A percentile compares a stretch with the other conserved stretches of the same genome.
phyloP scores from a whole-genome alignment of 2,797 vertebrate species.

The Gymnothorax javanicus region DNA sequence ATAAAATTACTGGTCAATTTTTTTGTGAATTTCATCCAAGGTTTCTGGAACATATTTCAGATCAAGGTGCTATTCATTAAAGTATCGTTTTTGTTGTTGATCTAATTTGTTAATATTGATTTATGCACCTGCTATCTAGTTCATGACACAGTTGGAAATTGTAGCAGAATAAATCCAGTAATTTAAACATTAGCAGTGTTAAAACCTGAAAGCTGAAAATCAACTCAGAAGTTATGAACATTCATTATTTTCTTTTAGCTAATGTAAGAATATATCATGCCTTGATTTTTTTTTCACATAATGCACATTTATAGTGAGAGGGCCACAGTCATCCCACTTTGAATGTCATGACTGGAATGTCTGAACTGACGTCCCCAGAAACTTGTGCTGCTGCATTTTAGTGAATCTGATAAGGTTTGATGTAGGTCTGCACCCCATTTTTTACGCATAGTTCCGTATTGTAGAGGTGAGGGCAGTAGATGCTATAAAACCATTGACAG shows the following conservation, averaged over 20 bases:
- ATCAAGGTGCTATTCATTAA: background rate
- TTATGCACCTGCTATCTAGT: background rate
- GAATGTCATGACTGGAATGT: slow-evolving; percentile 45
- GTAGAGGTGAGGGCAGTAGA: background rate
- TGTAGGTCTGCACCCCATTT: background rate
- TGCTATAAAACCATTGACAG: background rate
- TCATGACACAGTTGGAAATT: background rate
- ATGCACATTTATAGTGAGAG: background rate
- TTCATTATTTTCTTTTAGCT: background rate
- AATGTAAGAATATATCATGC: background rate
- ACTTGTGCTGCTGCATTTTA: slow-evolving; percentile 55
- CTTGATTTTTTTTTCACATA: background rate
- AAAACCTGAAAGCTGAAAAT: background rate
- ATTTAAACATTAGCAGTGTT: slow-evolving; percentile 6
- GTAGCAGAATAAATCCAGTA: background rate
- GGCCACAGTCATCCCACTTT: background rate
- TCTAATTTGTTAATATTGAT: background rate
- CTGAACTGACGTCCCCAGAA: slow-evolving; percentile 29
- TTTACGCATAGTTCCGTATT: background rate
- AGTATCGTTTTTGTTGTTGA: background rate
- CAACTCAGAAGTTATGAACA: background rate
- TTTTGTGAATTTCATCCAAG: background rate
- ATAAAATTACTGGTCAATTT: background rate
- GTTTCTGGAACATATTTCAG: background rate
- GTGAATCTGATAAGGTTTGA: slow-evolving; percentile 12